Evolutionary conservation across 2,888 invertebrate genomes (phyloP).

Genomic region (Ernsta delagoae): DNA sequence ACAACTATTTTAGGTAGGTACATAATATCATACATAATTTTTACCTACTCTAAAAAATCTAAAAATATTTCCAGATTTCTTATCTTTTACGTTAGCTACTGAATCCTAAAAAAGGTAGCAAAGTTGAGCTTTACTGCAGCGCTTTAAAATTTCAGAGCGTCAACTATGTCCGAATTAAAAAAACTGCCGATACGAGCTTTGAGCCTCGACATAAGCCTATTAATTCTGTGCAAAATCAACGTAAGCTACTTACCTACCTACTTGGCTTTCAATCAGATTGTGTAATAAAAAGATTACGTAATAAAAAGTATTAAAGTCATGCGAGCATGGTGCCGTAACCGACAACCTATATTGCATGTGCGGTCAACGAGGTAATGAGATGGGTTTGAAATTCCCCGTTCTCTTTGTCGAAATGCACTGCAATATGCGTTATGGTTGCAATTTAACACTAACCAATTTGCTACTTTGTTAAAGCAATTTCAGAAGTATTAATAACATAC

Average conservation of each 20-base stretch:
- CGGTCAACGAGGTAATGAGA: constrained; percentile 73
- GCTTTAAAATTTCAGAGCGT: constrained; percentile 25
- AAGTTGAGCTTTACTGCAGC: constrained; percentile 13
- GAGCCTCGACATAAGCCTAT: constrained; percentile 23
- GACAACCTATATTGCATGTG: constrained; percentile 43
- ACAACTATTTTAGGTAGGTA: too few species aligned
- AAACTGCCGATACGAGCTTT: constrained; percentile 24
- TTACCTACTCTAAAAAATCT: too few species aligned
- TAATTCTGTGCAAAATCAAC: constrained; percentile 30
- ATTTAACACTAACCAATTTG: constrained; percentile 33
- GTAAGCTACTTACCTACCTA: constrained; percentile 27
- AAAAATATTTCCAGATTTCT: too few species aligned
- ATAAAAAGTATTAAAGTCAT: constrained; percentile 33
- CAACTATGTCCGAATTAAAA: constrained; percentile 27
- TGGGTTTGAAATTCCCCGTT: constrained; percentile 58
- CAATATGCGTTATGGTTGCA: constrained; percentile 36
- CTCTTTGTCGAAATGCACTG: constrained; percentile 42
- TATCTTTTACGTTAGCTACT: too few species aligned
- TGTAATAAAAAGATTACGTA: constrained; percentile 34
- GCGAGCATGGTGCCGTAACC: constrained; percentile 23
- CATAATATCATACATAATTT: too few species aligned
- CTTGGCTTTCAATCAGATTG: constrained; percentile 30
- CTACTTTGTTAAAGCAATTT: constrained; percentile 24
- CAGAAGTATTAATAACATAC: not conserved
- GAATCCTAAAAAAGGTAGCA: not conserved